Percentiles rank a stretch among this genome's conserved stretches.
Evolutionary conservation across 2,888 invertebrate species (phyloP).

Genomic region (Rhamnusium bicolor): DNA sequence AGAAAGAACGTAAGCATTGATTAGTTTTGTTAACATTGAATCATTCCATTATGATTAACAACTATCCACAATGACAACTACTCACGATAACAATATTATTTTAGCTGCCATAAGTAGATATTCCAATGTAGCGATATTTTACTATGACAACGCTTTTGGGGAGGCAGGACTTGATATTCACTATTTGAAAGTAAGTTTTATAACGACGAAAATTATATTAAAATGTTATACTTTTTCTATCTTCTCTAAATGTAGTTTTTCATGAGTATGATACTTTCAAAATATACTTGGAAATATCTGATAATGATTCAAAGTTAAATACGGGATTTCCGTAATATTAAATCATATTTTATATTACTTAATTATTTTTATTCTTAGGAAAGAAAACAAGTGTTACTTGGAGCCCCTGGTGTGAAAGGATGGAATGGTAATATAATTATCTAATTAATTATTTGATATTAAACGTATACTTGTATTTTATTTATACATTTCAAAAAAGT

Average conservation of each 20-base stretch:
- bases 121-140: not conserved
- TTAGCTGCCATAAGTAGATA: constrained; percentile 32
- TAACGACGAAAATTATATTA: not conserved
- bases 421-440: constrained; percentile 47
- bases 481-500: no score
- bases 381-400: constrained; percentile 38
- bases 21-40: not conserved
- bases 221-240: not conserved
- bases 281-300: no score
- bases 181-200: constrained; percentile 36
- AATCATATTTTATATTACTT: no score
- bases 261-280: not conserved
- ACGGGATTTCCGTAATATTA: no score
- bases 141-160: constrained; percentile 49
- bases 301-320: no score
- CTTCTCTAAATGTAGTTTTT: constrained; percentile 14
- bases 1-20: constrained; percentile 15
- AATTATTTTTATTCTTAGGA: not conserved
- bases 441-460: not conserved
- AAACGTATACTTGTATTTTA: no score
- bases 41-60: not conserved
- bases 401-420: constrained; percentile 49
- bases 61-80: not conserved
- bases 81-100: constrained; percentile 15
- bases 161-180: constrained; percentile 51